Evolutionary conservation across 1,140 invertebrate species (phyloP), one percentile per base, ranked within the genome.

Genomic region (Melanaphis sacchari): DNA sequence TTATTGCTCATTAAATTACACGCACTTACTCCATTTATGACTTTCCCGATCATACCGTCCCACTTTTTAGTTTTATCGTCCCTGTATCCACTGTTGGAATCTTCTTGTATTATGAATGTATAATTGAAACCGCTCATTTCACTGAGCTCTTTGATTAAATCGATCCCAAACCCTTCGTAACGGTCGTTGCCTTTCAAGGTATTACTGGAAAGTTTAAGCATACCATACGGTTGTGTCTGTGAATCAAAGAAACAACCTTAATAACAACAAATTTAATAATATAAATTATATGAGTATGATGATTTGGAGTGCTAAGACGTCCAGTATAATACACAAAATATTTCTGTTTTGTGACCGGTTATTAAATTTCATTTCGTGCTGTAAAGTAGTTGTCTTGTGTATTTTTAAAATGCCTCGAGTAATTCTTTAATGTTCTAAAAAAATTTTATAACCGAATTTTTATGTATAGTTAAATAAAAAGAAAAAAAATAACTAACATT

Each of bases 41-140:
- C 96, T 95, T 98, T 97, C 88, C 97, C 96, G 46, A 99, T 96
- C 97, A 99, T 98, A 94, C 98, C 98, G 94, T 97, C 97, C 98
- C 98, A 99, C 94, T 97, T 95, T 15, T 96, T 96, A 0, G 96
- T 97, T 40, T 59, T 90, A 52, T 95, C 94, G n/a, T 93, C 43
- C n/a, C n/a, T 84, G 0, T 94, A 59, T 22, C 98, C 98, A 95
- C 98, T 98, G 66, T 96, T 96, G 36, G 36, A 96, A 95, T 98
- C 97, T 59, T 96, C 95, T 95, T 98, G 97, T 49, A 97, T 95
- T 66, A 96, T 96, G 94, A 98, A 97, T 0, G 97, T 97, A 94
- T 98, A 99, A 95, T 98, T 98, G 95, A 99, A 99, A n/a, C 97
- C 96, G 4, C 98, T 95, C 94, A 97, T 96, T 94, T 96, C 95